Percentiles rank a stretch among this genome's conserved stretches.
phyloP scores from a whole-genome alignment of 2,797 vertebrate genomes.

The Oreochromis mossambicus region DNA sequence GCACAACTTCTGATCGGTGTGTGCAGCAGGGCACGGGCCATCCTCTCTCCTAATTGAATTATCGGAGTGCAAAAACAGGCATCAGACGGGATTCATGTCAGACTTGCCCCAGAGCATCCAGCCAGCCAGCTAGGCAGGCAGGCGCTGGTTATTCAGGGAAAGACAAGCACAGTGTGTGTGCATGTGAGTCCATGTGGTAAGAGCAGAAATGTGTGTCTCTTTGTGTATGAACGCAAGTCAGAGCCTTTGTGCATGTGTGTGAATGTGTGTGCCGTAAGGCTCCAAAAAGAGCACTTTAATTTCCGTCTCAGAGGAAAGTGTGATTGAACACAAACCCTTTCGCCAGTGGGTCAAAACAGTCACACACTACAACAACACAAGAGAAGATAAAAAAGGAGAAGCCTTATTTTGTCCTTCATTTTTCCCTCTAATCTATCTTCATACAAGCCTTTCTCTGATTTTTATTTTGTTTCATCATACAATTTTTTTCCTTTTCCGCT shows the following conservation, averaged over 20 bases:
- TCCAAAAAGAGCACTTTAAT: slow-evolving; percentile 72
- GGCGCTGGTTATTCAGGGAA: slow-evolving; percentile 53
- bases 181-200: slow-evolving; percentile 29
- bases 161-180: slow-evolving; percentile 42
- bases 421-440: slow-evolving; percentile 16
- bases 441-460: slow-evolving; percentile 11
- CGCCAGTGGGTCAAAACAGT: slow-evolving; percentile 59
- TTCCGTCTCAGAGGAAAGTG: slow-evolving; percentile 73
- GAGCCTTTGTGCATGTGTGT: background rate
- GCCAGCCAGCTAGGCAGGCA: slow-evolving; percentile 39
- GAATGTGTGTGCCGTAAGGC: slow-evolving; percentile 39
- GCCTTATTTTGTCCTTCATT: slow-evolving; percentile 53
- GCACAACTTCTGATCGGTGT: slow-evolving; percentile 59
- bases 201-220: slow-evolving; percentile 18
- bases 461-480: slow-evolving; percentile 12
- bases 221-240: background rate
- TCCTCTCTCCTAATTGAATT: slow-evolving; percentile 75
- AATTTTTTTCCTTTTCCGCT: slow-evolving; percentile 3
- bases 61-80: slow-evolving; percentile 73
- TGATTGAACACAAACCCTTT: slow-evolving; percentile 74
- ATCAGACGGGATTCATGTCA: slow-evolving; percentile 75
- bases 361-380: slow-evolving; percentile 57
- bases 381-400: slow-evolving; percentile 45
- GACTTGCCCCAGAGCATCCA: slow-evolving; percentile 66
- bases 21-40: slow-evolving; percentile 50